These are phyloP conservation scores for Hirtodrosophila cameraria DNA, from an alignment of 2,888 invertebrate species.

Conservation along the genomic window DNA sequence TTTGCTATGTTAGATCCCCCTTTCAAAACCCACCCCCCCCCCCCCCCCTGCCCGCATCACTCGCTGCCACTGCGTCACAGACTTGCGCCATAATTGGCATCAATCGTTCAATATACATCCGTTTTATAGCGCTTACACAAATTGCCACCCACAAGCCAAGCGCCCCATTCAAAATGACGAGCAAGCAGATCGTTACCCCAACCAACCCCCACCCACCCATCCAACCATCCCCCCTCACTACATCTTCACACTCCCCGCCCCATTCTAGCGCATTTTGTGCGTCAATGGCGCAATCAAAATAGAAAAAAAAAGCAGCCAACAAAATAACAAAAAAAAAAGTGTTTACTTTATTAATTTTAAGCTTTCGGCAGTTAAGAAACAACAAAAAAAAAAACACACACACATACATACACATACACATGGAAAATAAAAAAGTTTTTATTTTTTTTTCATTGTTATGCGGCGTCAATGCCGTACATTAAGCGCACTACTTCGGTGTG, in stretches of 20 bases:
- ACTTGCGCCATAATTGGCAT: slow-evolving; percentile 51
- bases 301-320: too few species aligned
- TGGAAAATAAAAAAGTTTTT: slow-evolving; percentile 11
- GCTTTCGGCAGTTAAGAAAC: slow-evolving; percentile 73
- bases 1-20: slow-evolving; percentile 25
- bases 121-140: slow-evolving; percentile 23
- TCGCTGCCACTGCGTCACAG: not conserved
- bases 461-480: slow-evolving; percentile 65
- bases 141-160: slow-evolving; percentile 24
- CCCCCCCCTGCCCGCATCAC: not conserved
- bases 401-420: slow-evolving; percentile 12
- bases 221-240: not conserved
- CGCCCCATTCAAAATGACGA: slow-evolving; percentile 32
- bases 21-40: not conserved
- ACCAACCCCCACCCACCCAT: not conserved
- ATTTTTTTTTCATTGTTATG: slow-evolving; percentile 51
- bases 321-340: slow-evolving; percentile 47
- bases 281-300: slow-evolving; percentile 48
- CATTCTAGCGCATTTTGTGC: slow-evolving; percentile 47
- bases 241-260: too few species aligned
- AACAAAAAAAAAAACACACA: slow-evolving; percentile 32
- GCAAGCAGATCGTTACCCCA: slow-evolving; percentile 1
- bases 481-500: too few species aligned
- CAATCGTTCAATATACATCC: slow-evolving; percentile 72
- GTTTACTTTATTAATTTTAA: slow-evolving; percentile 77